Evolutionary conservation across 2,888 invertebrate genomes (phyloP), one percentile per base, ranked within the genome.

Genomic region (Hyppa rectilinea): DNA sequence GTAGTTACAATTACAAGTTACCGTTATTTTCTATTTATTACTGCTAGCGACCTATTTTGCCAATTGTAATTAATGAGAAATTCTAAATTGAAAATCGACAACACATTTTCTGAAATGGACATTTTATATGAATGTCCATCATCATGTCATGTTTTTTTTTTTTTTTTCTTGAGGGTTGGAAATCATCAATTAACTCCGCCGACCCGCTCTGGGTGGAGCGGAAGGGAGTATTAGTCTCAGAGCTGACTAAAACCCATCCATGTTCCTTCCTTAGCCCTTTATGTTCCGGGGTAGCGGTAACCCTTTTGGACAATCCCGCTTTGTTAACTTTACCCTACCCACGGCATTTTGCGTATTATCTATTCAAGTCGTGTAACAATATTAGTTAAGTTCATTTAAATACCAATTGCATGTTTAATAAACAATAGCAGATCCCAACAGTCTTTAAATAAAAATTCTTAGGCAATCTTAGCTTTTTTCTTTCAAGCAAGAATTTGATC

Each of bases 1-100:
- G 56, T 38, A 52, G 23, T 69, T 47, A 73, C 34, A 80, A 64
- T 70, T 71, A 70, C 56, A 50, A 40, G 5, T 49, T 10, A 67
- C 81, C 47, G 81, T 67, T 80, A 66, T 60, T 10, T 50, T 63
- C 9, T 70, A 52, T 65, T 47, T 78, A 53, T 63, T 59, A 47
- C 63, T 61, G 45, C 20, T 53, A 68, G 29, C 31, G 26, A 65
- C 7, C 36, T 23, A 66, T 34, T 34, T 34, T 2, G 26, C 34
- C 9, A 50, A 49, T n/a, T 23, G 9, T 6, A 26, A 34, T 34
- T 26, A n/a, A 34, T 14, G 1, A 14, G 17, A 31, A 40, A 31
- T 9, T n/a, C n/a, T n/a, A n/a, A n/a, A n/a, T n/a, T n/a, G n/a
- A n/a, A n/a, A n/a, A n/a, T n/a, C n/a, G n/a, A n/a, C n/a, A n/a